Evolutionary conservation across 2,113 vertebrate species (phyloP).

Genomic region (Chaetops frenatus): DNA sequence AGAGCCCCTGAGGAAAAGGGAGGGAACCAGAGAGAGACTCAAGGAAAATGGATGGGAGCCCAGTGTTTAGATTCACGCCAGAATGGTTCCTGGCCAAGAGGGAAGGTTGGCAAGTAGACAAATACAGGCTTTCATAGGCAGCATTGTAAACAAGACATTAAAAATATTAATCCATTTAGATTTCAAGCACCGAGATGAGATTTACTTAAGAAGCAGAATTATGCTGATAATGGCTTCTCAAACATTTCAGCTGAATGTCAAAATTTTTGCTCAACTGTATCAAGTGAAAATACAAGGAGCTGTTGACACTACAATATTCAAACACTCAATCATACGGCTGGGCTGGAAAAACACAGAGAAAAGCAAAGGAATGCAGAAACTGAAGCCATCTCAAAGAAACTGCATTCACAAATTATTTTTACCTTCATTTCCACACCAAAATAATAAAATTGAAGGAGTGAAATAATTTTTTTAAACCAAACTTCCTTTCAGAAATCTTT

Average conservation of each 20-base stretch:
- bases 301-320: slow-evolving; percentile 19
- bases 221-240: slow-evolving; percentile 29
- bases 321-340: background rate
- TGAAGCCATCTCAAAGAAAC: slow-evolving; percentile 13
- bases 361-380: slow-evolving; percentile 19
- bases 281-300: slow-evolving; percentile 1
- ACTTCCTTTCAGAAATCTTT: slow-evolving; percentile 21
- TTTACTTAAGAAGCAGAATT: slow-evolving; percentile 41
- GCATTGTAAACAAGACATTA: slow-evolving; percentile 61
- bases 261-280: slow-evolving; percentile 15
- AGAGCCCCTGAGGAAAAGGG: slow-evolving; percentile 61
- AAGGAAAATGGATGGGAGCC: slow-evolving; percentile 66
- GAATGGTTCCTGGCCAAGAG: slow-evolving; percentile 55
- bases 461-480: background rate
- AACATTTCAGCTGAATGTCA: slow-evolving; percentile 44
- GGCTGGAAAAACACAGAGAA: slow-evolving; percentile 34
- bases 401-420: slow-evolving; percentile 22
- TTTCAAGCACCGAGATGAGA: slow-evolving; percentile 40
- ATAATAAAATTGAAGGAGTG: background rate
- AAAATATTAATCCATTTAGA: slow-evolving; percentile 51
- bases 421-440: background rate
- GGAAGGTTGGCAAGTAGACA: slow-evolving; percentile 65
- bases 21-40: slow-evolving; percentile 51
- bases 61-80: slow-evolving; percentile 60
- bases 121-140: slow-evolving; percentile 60